These are phyloP conservation scores for Pachycephus smyrnensis DNA, from an alignment of 2,888 invertebrate genomes.

Conservation along the genomic window DNA sequence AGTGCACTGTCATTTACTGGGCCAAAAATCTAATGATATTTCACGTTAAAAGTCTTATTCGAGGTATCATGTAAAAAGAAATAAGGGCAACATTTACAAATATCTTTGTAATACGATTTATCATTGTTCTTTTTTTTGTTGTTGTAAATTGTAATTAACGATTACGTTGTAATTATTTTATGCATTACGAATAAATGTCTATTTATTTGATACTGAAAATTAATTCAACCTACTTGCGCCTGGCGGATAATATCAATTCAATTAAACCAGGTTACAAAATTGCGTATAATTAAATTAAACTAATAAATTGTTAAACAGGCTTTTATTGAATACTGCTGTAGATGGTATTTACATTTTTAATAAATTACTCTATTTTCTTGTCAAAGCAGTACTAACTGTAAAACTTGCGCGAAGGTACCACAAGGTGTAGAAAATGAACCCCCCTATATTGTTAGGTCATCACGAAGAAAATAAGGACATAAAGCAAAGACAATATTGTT, in stretches of 20 bases:
- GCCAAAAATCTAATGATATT: background rate
- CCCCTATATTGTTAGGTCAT: background rate
- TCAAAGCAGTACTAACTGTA: background rate
- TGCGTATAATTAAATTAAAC: background rate
- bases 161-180: conserved; percentile 41
- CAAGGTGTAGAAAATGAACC: background rate
- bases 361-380: background rate
- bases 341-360: conserved; percentile 26
- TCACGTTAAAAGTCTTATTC: background rate
- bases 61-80: background rate
- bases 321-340: conserved; percentile 27
- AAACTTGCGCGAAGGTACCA: background rate
- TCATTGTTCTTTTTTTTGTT: conserved; percentile 29
- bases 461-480: background rate
- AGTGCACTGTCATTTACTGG: background rate
- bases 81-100: background rate
- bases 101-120: conserved; percentile 3
- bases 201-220: conserved; percentile 37
- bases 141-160: conserved; percentile 29
- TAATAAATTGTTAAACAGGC: conserved; percentile 11
- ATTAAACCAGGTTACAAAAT: background rate
- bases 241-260: background rate
- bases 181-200: conserved; percentile 42
- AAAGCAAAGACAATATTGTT: background rate
- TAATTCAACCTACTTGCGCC: background rate